These are phyloP conservation scores for Tetranychus piercei DNA, from an alignment of 2,888 invertebrate genomes.

Conservation along the genomic window DNA sequence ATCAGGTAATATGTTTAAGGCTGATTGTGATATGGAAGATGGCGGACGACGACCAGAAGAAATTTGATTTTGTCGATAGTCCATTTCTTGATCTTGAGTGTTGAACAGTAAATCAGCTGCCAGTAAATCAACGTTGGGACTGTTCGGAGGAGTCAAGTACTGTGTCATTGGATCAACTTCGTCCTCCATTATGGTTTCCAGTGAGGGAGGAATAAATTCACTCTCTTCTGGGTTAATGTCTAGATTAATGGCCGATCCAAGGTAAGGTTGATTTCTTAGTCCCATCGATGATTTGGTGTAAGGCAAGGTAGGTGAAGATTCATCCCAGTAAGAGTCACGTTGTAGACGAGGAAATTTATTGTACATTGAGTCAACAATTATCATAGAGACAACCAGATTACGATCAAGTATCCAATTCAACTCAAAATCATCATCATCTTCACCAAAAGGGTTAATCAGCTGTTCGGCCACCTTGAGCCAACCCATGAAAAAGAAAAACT, in stretches of 20 bases:
- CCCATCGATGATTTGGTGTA: conserved; percentile 30
- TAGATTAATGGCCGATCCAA: conserved; percentile 26
- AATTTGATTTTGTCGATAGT: neutral
- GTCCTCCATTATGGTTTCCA: conserved; percentile 25
- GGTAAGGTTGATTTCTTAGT: conserved; percentile 24
- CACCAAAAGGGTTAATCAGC: conserved; percentile 32
- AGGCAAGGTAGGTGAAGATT: conserved; percentile 32
- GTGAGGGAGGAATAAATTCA: conserved; percentile 23
- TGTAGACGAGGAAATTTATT: conserved; percentile 78
- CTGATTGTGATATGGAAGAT: neutral
- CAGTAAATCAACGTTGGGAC: neutral
- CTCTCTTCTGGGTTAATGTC: conserved; percentile 25
- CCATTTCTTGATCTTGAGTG: neutral
- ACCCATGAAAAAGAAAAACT: conserved; percentile 85
- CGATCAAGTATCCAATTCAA: conserved; percentile 31
- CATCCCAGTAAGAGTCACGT: conserved; percentile 50
- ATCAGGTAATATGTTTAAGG: neutral
- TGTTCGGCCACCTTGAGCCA: conserved; percentile 52
- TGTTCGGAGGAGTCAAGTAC: conserved; percentile 20
- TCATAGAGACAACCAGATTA: conserved; percentile 53
- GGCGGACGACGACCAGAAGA: neutral
- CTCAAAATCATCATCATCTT: conserved; percentile 33
- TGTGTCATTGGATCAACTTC: conserved; percentile 18
- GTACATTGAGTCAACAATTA: conserved; percentile 91
- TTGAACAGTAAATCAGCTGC: neutral